Percentiles rank a stretch among this genome's conserved stretches.
phyloP scores from a whole-genome alignment of 2,113 vertebrate species.

The Cervus canadensis region DNA sequence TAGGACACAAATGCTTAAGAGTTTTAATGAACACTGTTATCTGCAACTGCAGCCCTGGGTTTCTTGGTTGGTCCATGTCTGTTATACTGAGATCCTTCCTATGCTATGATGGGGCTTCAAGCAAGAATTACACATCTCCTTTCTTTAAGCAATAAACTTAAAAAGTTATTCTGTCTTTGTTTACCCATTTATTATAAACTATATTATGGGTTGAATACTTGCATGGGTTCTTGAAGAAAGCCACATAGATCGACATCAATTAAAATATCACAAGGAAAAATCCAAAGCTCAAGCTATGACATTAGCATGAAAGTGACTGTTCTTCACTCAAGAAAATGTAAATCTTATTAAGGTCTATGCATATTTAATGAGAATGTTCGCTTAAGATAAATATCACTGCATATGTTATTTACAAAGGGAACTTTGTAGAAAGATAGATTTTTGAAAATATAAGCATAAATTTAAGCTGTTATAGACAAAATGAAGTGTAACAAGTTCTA shows the following conservation, averaged over 20 bases:
- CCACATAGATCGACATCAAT: not conserved
- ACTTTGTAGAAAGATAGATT: not conserved
- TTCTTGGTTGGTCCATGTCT: accelerated
- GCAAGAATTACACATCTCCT: not conserved
- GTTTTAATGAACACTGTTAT: accelerated
- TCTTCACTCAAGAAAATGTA: not conserved
- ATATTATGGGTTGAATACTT: not conserved
- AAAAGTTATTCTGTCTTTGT: not conserved
- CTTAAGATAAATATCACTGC: not conserved
- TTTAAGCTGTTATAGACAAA: not conserved
- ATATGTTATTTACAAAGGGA: not conserved
- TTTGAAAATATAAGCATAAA: not conserved
- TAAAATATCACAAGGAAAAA: not conserved
- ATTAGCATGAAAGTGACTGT: not conserved
- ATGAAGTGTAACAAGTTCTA: not conserved
- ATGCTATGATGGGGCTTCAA: not conserved
- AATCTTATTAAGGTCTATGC: not conserved
- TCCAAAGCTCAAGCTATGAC: not conserved
- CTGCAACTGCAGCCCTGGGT: not conserved
- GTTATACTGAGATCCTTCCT: not conserved
- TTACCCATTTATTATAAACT: not conserved
- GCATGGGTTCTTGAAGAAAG: not conserved
- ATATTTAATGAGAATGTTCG: not conserved
- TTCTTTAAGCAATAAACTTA: not conserved
- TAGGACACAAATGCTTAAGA: not conserved